Percentiles rank a stretch among this genome's conserved stretches.
These are phyloP conservation scores for Uloborus diversus DNA, from an alignment of 1,140 invertebrate species.

Conservation along the genomic window DNA sequence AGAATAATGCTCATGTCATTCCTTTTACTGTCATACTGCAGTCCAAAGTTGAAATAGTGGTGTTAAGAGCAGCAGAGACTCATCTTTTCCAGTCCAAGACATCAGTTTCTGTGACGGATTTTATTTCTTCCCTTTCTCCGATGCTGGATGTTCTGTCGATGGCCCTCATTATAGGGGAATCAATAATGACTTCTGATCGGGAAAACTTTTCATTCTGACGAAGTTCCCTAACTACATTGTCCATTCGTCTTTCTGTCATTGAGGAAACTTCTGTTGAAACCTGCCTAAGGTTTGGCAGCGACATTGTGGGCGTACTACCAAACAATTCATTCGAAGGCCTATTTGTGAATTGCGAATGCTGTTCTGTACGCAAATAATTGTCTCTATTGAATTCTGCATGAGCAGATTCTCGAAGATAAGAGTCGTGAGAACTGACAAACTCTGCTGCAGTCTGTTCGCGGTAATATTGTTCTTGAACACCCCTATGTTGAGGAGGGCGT, in stretches of 20 bases:
- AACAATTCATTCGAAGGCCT: constrained; percentile 39
- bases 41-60: no score
- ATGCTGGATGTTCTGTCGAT: constrained; percentile 29
- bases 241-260: constrained; percentile 37
- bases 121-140: constrained; percentile 56
- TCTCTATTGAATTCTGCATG: constrained; percentile 20
- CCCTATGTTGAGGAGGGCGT: constrained; percentile 17
- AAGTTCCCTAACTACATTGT: constrained; percentile 38
- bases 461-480: constrained; percentile 34
- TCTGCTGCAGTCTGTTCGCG: constrained; percentile 31
- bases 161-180: constrained; percentile 47
- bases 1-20: no score
- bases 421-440: constrained; percentile 28
- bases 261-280: constrained; percentile 14
- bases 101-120: constrained; percentile 58
- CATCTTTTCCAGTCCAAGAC: constrained; percentile 57
- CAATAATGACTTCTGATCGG: constrained; percentile 39
- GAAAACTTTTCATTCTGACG: constrained; percentile 40
- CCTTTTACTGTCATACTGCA: no score
- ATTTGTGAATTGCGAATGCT: constrained; percentile 24
- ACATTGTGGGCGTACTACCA: constrained; percentile 28
- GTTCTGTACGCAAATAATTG: constrained; percentile 17
- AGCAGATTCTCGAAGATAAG: constrained; percentile 17
- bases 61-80: no score
- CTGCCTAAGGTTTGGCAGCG: constrained; percentile 25